Evolutionary conservation across 1,140 invertebrate species (phyloP).

Genomic region (Drosophila lacteicornis): DNA sequence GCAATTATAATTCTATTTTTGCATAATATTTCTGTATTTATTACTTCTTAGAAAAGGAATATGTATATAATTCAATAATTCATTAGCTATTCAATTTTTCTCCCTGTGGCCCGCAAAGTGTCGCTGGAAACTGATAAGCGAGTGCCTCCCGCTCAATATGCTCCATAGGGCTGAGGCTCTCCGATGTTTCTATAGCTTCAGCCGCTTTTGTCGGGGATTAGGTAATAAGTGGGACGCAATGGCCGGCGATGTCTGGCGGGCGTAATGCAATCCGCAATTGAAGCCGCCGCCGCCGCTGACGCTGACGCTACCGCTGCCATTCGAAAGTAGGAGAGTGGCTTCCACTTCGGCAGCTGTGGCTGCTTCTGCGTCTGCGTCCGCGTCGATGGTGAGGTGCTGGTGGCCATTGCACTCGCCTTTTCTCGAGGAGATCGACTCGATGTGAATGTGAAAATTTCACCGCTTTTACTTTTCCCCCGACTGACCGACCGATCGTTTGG

Average conservation of each 20-base stretch:
- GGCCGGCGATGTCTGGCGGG: conserved; percentile 42
- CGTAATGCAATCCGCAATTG: conserved; percentile 53
- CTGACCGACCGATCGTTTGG: conserved; percentile 39
- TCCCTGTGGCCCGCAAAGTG: conserved; percentile 8
- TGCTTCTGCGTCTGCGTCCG: not conserved
- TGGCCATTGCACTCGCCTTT: conserved; percentile 66
- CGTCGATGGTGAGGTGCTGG: conserved; percentile 20
- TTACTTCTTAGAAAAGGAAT: too few species aligned
- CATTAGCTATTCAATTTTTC: not conserved
- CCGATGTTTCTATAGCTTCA: conserved; percentile 7
- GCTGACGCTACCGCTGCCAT: conserved; percentile 23
- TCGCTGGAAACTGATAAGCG: conserved; percentile 33
- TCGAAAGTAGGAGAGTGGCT: conserved; percentile 68
- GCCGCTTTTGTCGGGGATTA: conserved; percentile 40
- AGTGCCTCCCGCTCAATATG: conserved; percentile 14
- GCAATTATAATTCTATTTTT: too few species aligned
- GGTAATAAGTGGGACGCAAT: conserved; percentile 56
- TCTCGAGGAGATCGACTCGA: conserved; percentile 71
- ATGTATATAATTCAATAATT: too few species aligned
- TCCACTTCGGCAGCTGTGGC: conserved; percentile 20
- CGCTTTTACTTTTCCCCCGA: conserved; percentile 76
- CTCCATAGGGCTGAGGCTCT: conserved; percentile 11
- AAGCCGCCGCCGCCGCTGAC: conserved; percentile 11
- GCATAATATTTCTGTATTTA: too few species aligned
- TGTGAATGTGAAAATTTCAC: conserved; percentile 83